Evolutionary conservation across 1,140 invertebrate species (phyloP).

Genomic region (Saccostrea glomerata): DNA sequence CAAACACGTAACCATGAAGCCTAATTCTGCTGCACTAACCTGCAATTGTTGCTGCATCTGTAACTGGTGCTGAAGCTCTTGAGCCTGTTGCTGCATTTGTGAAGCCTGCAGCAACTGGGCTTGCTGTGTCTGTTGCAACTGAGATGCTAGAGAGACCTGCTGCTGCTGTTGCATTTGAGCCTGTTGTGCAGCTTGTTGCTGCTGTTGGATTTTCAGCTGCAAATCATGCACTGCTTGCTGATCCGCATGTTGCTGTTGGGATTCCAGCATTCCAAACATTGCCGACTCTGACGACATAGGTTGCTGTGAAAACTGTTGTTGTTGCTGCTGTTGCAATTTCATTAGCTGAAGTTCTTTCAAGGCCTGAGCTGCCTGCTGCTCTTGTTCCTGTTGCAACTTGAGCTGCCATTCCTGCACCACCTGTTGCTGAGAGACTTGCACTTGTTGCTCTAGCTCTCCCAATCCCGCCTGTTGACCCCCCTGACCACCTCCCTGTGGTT

Average conservation of each 20-base stretch:
- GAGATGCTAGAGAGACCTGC: constrained; percentile 30
- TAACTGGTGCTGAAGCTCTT: constrained; percentile 51
- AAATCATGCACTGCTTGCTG: constrained; percentile 27
- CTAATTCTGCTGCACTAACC: constrained; percentile 25
- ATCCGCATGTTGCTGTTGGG: constrained; percentile 55
- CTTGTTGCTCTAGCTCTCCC: constrained; percentile 46
- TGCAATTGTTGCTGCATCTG: constrained; percentile 46
- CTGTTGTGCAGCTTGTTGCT: constrained; percentile 20
- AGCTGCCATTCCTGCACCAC: constrained; percentile 36
- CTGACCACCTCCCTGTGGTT: constrained; percentile 32
- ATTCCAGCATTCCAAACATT: not conserved
- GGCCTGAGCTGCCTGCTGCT: constrained; percentile 55
- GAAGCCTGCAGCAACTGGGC: constrained; percentile 48
- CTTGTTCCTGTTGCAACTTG: constrained; percentile 68
- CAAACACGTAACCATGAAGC: too few relatives aligned
- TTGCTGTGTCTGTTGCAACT: constrained; percentile 46
- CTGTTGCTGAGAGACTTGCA: constrained; percentile 40
- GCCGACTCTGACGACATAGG: not conserved
- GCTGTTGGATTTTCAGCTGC: constrained; percentile 23
- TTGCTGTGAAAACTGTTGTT: constrained; percentile 43
- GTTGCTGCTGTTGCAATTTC: constrained; percentile 62
- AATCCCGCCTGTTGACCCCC: constrained; percentile 6
- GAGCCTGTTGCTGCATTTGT: constrained; percentile 44
- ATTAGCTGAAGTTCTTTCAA: constrained; percentile 47
- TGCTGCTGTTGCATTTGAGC: constrained; percentile 30